Evolutionary conservation across 1,140 invertebrate species (phyloP).

Genomic region (Drosophila gunungcola): DNA sequence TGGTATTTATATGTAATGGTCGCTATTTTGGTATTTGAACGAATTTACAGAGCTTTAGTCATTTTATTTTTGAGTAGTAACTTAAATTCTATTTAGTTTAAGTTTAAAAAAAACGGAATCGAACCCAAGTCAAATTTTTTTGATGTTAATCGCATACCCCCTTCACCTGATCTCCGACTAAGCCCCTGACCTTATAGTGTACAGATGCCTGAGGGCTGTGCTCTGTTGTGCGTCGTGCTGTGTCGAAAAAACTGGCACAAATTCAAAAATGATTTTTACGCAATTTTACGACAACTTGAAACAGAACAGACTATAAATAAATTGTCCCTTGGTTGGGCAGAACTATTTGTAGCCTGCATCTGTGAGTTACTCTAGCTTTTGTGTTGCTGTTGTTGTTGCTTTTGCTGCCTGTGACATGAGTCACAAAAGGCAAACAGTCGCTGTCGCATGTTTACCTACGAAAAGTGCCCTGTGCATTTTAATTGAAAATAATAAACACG

Average conservation of each 20-base stretch:
- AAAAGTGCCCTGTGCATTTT: conserved; percentile 68
- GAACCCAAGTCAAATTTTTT: neutral
- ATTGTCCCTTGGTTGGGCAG: conserved; percentile 50
- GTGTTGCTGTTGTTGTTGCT: conserved; percentile 3
- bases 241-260: conserved; percentile 74
- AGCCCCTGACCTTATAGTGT: conserved; percentile 27
- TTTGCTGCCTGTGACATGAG: conserved; percentile 50
- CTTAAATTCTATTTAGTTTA: too few relatives aligned
- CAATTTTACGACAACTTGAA: conserved; percentile 82
- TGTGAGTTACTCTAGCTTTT: conserved; percentile 53
- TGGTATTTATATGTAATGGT: too few relatives aligned
- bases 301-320: conserved; percentile 72
- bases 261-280: conserved; percentile 82
- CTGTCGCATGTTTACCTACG: conserved; percentile 63
- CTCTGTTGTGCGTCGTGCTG: conserved; percentile 13
- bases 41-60: too few relatives aligned
- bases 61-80: too few relatives aligned
- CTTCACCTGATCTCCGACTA: neutral
- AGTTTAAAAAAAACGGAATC: too few relatives aligned
- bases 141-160: neutral
- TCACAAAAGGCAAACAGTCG: conserved; percentile 30
- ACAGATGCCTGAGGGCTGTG: conserved; percentile 32
- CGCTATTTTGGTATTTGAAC: too few relatives aligned
- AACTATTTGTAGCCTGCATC: conserved; percentile 64
- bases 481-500: conserved; percentile 83